Evolutionary conservation across 2,797 vertebrate species (phyloP).

Genomic region (Monodelphis domestica): DNA sequence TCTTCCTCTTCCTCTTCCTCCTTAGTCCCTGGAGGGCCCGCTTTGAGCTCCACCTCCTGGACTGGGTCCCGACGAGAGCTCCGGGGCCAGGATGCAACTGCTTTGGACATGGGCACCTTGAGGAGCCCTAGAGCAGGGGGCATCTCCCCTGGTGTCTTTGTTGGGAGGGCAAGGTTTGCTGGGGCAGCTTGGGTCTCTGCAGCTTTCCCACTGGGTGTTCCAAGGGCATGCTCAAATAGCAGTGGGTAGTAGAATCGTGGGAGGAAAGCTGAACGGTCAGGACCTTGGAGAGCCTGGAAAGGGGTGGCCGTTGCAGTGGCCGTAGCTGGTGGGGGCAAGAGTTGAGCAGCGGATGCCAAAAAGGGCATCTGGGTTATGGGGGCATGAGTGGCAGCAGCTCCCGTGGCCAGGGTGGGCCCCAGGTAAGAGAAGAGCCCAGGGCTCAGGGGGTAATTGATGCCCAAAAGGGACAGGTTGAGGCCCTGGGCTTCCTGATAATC

Average conservation of each 20-base stretch:
- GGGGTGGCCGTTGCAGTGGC: conserved; percentile 54
- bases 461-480: conserved; percentile 93
- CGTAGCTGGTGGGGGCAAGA: conserved; percentile 87
- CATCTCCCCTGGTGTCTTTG: conserved; percentile 80
- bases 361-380: conserved; percentile 92
- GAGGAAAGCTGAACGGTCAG: conserved; percentile 87
- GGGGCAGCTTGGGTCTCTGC: conserved; percentile 73
- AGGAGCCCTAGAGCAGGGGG: conserved; percentile 87
- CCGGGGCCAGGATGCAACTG: conserved; percentile 83
- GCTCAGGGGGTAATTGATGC: conserved; percentile 93
- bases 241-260: conserved; percentile 95
- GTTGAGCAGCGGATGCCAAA: conserved; percentile 90
- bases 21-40: conserved; percentile 62
- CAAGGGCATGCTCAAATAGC: conserved; percentile 91
- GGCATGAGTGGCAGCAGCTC: conserved; percentile 83
- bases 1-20: conserved; percentile 80
- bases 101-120: conserved; percentile 89
- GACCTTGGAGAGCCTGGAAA: conserved; percentile 85
- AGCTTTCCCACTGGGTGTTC: conserved; percentile 82
- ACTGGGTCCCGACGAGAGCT: conserved; percentile 87
- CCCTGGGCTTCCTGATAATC: conserved; percentile 92
- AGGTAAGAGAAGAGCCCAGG: conserved; percentile 94
- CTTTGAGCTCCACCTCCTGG: conserved; percentile 66
- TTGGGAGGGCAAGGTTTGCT: conserved; percentile 49
- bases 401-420: conserved; percentile 87